Evolutionary conservation across 2,888 invertebrate species (phyloP), one percentile per base, ranked within the genome.

Genomic region (Meteorus cinctellus): DNA sequence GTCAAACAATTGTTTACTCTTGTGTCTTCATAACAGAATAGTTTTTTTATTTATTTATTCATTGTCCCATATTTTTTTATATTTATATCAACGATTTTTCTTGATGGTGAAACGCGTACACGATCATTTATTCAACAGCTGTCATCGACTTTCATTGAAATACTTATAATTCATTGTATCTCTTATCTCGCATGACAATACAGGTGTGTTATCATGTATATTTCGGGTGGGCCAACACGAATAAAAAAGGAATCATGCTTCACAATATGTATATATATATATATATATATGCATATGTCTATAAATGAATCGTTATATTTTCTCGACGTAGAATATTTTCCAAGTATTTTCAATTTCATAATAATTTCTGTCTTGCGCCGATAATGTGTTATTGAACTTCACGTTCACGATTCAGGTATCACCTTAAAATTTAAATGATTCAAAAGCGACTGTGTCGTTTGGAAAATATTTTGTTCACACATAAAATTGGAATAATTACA

Each of bases 401-500:
- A 12, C 12, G 2, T 8, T 2, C 8, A 41, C 12, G 1, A 41
- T 41, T 41, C 8, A 12, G 2, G 2, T 12, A 41, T 8, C 4
- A 34, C 34, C 2, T 8, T 2, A 8, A 34, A 1, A 34, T 34
- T 34, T 34, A 2, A 4, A 8, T 6, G 8, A 34, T 34, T 8
- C 34, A 8, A 34, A 34, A 6, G 2, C 24, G 34, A 8, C 12
- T 41, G 2, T 12, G 12, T 41, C 6, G 1, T 8, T 41, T 41
- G 2, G 8, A 41, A 12, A 12, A 41, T 12, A 41, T 41, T 41
- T 12, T 2, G 24, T 62, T 24, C 8, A 27, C 6, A 29, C 2
- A n/a, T 62, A 59, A 59, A 24, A 24, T 67, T 24, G 5, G 31
- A 41, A 67, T 10, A 74, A 69, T 72, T 67, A 71, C 65, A 76